Base-by-base conservation (phyloP, 2,888 invertebrate genomes). In the Amphipyra tragopoginis region DNA sequence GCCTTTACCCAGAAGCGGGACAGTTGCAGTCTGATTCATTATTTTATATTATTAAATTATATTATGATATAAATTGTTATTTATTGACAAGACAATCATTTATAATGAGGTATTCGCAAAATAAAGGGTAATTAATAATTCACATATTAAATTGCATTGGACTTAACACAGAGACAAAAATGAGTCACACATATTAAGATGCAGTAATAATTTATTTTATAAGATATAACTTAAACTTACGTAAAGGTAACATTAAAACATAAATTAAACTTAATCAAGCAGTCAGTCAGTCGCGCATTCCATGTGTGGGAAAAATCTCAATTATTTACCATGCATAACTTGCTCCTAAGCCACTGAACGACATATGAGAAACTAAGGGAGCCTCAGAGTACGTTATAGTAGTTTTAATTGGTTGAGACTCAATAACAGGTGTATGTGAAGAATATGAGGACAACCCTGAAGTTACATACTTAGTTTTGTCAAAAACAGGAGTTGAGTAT, bases 261-360 rank as follows among this genome's bases (percentile, higher is more conserved):
- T 66, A 65, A 66, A 55, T 71, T 66, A 66, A 55, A 73, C 54
- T 29, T 78, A 71, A 74, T 63, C 51, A 66, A 72, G 60, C 67
- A 84, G 86, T 87, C 87, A 84, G 86, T 87, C 87, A 88, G 86
- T 86, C 87, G 86, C 86, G 80, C 82, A 74, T 77, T 62, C 64
- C 75, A 75, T 64, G 67, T 70, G 38, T 36, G 65, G 69, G 71
- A 69, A 58, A 54, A 62, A 77, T 61, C 13, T 61, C 0, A 65
- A 58, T 59, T 33, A 77, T 82, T 82, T 86, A 91, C 86, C 89
- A 90, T 48, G 85, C 75, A 61, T 90, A 88, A 51, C 68, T 84
- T 10, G 81, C 65, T 51, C 85, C 86, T 44, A 84, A 65, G 26
- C 83, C 84, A 50, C 79, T 79, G 60, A 87, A 88, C 26, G 85